Base-by-base conservation (phyloP, 2,797 vertebrate genomes). In the Scolopax rusticola region DNA sequence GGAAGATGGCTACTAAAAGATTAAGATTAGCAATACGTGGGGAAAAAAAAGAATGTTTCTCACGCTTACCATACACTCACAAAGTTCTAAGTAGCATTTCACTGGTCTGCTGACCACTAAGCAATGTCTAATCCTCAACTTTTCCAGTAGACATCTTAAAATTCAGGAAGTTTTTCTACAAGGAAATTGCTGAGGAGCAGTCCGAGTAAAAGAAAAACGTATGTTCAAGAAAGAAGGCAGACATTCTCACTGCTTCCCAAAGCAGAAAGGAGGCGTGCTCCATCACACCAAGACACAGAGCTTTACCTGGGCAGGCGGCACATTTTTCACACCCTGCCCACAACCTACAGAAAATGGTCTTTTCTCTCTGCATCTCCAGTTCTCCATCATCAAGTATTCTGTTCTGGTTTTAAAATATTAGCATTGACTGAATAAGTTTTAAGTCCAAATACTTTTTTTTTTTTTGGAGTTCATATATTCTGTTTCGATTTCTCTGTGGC, bases 381-480 rank as follows among this genome's bases (percentile, higher is more conserved):
- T 87, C 4, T 2, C 2, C 75, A 67, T 3, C 1, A 0, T 36
- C 16, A 90, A 84, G 12, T 17, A 57, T 15, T 84, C 71, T 50
- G 60, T 36, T 73, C 59, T 76, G 15, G 13, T 43, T 63, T 85
- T 41, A 51, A 19, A 76, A 33, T 14, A 32, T 38, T 43, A 50
- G 32, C n/a, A n/a, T 0, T 73, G 54, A 23, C 33, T 36, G 17
- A 60, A 7, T 91, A 65, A 11, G 69, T 73, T 82, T 28, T 48
- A 74, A 11, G 40, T 63, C 3, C n/a, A 51, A 15, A 3, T 14
- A 45, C 2, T 0, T 11, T 30, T 24, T 17, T 50, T 17, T 30
- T 32, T 25, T 54, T 60, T 19, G 6, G 1, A 80, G 27, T 43
- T 74, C 1, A 8, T 8, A 53, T 6, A 3, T 16, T 54, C 27